Evolutionary conservation across 2,797 vertebrate genomes (phyloP), one percentile per base, ranked within the genome.

Genomic region (Rousettus madagascariensis): DNA sequence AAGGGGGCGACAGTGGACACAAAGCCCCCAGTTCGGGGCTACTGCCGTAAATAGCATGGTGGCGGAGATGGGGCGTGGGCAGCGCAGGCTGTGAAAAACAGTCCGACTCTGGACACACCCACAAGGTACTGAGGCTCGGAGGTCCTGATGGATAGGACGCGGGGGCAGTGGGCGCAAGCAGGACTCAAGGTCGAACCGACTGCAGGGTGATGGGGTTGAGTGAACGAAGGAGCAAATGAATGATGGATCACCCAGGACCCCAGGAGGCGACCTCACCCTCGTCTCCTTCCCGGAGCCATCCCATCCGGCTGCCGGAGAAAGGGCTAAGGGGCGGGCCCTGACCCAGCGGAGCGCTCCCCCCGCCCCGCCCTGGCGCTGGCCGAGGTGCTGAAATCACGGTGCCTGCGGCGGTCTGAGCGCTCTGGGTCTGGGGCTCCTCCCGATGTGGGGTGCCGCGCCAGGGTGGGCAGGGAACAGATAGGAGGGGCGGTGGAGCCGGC

Each of bases 331-430:
- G 20, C 0, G 1, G n/a, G 13, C 38, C 68, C 68, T 5, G 5
- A 9, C 24, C 9, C 57, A 2, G 68, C 36, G 7, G 26, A 8
- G 10, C 33, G 33, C 33, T 33, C 33, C 33, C 33, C 33, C 33
- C 46, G 33, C 43, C 6, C 43, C 22, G 6, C 12, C 0, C 63
- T 0, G 57, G 90, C 22, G 92, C 98, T 99, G 97, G 98, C 99
- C 99, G 92, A 88, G 98, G 98, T 99, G 94, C 99, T 99, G 99
- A 98, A 98, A 19, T 4, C 0, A 5, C 1, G 0, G 3, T 0
- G 17, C 5, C 12, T 0, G 2, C 13, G 10, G 1, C 6, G 0
- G 41, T 6, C 4, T 9, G 22, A 1, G 46, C 0, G 20, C 46
- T 19, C 89, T 4, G 5, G 51, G 9, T 63, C 66, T 5, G 33